Conservation (phyloP, 1,140 invertebrate genomes). For the Pygmarrhopalites habei region DNA sequence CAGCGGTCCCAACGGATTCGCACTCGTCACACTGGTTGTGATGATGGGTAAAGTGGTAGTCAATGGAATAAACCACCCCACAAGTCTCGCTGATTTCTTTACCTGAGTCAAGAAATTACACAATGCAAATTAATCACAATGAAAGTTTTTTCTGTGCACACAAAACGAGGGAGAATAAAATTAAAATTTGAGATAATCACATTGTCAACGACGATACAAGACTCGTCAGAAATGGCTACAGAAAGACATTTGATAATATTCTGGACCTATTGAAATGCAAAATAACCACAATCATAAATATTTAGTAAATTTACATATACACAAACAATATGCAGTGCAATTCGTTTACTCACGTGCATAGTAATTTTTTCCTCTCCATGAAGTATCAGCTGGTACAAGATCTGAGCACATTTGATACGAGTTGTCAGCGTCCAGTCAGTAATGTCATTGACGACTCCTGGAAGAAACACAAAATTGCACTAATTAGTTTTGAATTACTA, state of each 20-base stretch:
- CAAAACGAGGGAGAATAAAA: too few species aligned
- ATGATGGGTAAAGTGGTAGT: slow-evolving; percentile 53
- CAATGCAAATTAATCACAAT: too few species aligned
- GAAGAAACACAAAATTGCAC: too few species aligned
- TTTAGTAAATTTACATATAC: too few species aligned
- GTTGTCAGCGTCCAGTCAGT: slow-evolving; percentile 58
- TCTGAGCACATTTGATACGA: slow-evolving; percentile 61
- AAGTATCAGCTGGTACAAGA: slow-evolving; percentile 60
- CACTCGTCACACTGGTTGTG: slow-evolving; percentile 50
- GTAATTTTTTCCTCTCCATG: slow-evolving; percentile 63
- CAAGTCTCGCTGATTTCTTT: slow-evolving; percentile 54
- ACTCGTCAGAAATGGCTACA: slow-evolving; percentile 52
- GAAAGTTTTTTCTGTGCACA: too few species aligned
- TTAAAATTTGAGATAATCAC: too few species aligned
- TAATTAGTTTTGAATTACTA: too few species aligned
- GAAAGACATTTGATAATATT: slow-evolving; percentile 51
- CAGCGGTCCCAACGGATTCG: slow-evolving; percentile 37
- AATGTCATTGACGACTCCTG: slow-evolving; percentile 59
- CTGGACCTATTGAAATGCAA: too few species aligned
- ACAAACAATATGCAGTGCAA: too few species aligned
- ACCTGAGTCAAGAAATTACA: slow-evolving; percentile 47
- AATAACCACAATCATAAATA: too few species aligned
- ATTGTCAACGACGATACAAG: slow-evolving; percentile 55
- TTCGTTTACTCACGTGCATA: slow-evolving; percentile 59
- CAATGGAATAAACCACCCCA: slow-evolving; percentile 64